Percentiles rank a stretch among this genome's conserved stretches.
Conservation (phyloP, 2,797 vertebrate species). For the Scleropages formosus region DNA sequence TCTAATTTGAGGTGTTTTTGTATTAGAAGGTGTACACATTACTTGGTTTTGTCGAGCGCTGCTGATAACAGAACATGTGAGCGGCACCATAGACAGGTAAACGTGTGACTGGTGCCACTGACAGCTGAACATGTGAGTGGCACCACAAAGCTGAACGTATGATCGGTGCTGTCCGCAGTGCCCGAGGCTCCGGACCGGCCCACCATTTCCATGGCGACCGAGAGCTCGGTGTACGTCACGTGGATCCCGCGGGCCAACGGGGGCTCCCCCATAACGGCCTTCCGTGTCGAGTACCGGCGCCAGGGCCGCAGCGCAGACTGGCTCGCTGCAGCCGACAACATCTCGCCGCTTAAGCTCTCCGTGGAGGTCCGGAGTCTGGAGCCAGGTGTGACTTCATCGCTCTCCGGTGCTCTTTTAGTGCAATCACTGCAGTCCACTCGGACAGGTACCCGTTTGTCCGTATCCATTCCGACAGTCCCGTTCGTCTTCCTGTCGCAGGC, state of each 20-base stretch:
- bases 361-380: constrained; percentile 93
- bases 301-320: constrained; percentile 78
- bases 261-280: constrained; percentile 92
- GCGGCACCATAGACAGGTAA: background rate
- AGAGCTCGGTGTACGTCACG: constrained; percentile 89
- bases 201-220: constrained; percentile 87
- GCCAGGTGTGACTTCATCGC: constrained; percentile 70
- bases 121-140: background rate
- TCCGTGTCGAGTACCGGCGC: constrained; percentile 88
- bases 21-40: no score
- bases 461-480: background rate
- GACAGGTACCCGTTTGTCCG: no score
- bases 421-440: background rate
- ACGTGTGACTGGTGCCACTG: background rate
- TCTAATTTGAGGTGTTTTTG: no score
- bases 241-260: constrained; percentile 96
- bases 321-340: constrained; percentile 84
- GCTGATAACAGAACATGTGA: no score
- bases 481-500: constrained; percentile 63
- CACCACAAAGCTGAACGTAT: no score
- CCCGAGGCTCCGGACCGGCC: constrained; percentile 92
- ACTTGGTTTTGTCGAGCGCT: no score
- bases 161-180: constrained; percentile 65
- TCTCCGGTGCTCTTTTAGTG: background rate
- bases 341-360: constrained; percentile 93